These are phyloP conservation scores for Eulemur rufifrons DNA, from an alignment of 2,113 vertebrate genomes.

Conservation along the genomic window DNA sequence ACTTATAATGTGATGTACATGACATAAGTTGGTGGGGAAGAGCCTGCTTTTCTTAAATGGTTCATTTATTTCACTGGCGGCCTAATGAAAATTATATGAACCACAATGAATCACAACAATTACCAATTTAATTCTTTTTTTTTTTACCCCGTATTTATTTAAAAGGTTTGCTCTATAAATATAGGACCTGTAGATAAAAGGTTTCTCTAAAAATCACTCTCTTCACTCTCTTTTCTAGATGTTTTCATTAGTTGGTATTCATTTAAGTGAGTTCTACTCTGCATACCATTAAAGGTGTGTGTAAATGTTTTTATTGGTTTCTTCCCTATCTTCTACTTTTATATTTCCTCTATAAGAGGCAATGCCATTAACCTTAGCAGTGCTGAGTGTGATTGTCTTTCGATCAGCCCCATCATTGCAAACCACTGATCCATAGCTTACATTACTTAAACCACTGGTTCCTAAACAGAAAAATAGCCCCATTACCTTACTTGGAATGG, in stretches of 20 bases:
- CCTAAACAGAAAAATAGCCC: conserved; percentile 72
- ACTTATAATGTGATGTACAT: conserved; percentile 69
- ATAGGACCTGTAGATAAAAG: conserved; percentile 84
- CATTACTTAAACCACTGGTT: conserved; percentile 78
- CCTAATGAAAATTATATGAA: conserved; percentile 83
- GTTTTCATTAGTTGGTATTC: conserved; percentile 84
- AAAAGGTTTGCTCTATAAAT: conserved; percentile 86
- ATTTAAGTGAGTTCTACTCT: conserved; percentile 75
- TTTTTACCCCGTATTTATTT: conserved; percentile 82
- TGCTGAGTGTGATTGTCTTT: conserved; percentile 75
- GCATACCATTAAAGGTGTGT: conserved; percentile 67
- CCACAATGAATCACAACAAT: conserved; percentile 85
- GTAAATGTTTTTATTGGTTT: conserved; percentile 75
- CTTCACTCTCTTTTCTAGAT: conserved; percentile 79
- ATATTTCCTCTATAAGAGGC: conserved; percentile 74
- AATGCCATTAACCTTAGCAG: conserved; percentile 74
- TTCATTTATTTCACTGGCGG: conserved; percentile 81
- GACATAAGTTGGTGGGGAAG: conserved; percentile 77
- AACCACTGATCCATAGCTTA: conserved; percentile 77
- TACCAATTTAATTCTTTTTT: conserved; percentile 85
- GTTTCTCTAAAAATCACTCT: conserved; percentile 80
- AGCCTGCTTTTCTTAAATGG: conserved; percentile 81
- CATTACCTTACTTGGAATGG: conserved; percentile 67
- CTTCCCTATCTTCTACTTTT: conserved; percentile 71
- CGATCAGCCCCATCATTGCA: conserved; percentile 74